These are phyloP conservation scores for Epinotia demarniana DNA, from an alignment of 2,888 invertebrate genomes.

Conservation along the genomic window DNA sequence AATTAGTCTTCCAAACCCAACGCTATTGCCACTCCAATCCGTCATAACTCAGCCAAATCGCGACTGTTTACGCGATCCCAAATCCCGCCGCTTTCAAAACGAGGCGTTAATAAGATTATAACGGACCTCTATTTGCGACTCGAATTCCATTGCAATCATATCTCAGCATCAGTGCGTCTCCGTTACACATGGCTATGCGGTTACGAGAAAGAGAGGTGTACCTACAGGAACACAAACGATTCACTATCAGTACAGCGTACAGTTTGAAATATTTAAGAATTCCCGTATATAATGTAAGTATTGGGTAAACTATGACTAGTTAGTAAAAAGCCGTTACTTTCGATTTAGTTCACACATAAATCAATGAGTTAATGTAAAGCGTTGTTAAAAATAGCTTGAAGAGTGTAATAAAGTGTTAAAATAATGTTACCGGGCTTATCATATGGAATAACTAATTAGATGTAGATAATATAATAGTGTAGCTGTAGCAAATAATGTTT, in stretches of 20 bases:
- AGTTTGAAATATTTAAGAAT: not conserved
- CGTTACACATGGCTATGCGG: not conserved
- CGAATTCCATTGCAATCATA: not conserved
- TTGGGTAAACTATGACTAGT: conserved; percentile 27
- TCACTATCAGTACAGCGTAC: not conserved
- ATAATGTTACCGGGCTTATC: not conserved
- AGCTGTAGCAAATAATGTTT: not conserved
- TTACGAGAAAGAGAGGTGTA: not conserved
- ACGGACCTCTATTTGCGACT: conserved; percentile 1
- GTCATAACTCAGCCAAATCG: conserved; percentile 36
- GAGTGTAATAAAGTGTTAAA: conserved; percentile 2
- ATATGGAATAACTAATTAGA: not conserved
- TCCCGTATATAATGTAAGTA: not conserved
- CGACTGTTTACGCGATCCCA: conserved; percentile 41
- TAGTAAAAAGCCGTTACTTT: conserved; percentile 12
- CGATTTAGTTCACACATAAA: conserved; percentile 22
- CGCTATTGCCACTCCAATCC: conserved; percentile 35
- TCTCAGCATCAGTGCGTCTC: not conserved
- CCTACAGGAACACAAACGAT: not conserved
- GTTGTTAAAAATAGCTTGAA: conserved; percentile 9
- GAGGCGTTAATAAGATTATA: conserved; percentile 44
- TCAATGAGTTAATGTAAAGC: conserved; percentile 3
- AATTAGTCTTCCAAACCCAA: conserved; percentile 46
- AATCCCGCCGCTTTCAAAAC: conserved; percentile 41
- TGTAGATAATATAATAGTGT: not conserved